Percentiles rank a stretch among this genome's conserved stretches.
phyloP scores from a whole-genome alignment of 2,113 vertebrate species.

The Brachionichthys hirsutus region DNA sequence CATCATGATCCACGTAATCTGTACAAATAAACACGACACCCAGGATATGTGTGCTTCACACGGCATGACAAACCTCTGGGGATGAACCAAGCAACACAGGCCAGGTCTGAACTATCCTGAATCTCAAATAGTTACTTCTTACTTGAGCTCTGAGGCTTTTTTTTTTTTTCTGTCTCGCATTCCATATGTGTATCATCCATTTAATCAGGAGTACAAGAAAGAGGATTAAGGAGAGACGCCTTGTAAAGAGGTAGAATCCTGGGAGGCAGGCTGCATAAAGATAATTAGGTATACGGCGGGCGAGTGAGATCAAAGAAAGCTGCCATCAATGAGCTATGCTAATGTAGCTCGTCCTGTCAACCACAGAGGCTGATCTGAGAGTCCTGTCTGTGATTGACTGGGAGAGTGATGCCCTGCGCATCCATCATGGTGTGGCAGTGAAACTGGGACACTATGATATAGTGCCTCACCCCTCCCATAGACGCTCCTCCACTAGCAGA shows the following conservation, averaged over 20 bases:
- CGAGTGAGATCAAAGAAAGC: conserved; percentile 60
- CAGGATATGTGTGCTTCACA: conserved; percentile 23
- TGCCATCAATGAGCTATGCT: conserved; percentile 66
- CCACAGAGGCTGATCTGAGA: conserved; percentile 48
- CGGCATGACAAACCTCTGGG: conserved; percentile 60
- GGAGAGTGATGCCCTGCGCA: conserved; percentile 18
- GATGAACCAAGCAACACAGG: conserved; percentile 36
- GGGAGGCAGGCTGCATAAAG: conserved; percentile 39
- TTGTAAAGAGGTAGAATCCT: conserved; percentile 45
- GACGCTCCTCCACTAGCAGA: conserved; percentile 10
- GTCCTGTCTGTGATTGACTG: conserved; percentile 43
- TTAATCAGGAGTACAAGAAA: conserved; percentile 34
- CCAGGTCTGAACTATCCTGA: conserved; percentile 19
- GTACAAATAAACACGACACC: conserved; percentile 34
- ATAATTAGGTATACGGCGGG: conserved; percentile 69
- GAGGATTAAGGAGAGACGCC: conserved; percentile 38
- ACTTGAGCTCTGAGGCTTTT: conserved; percentile 26
- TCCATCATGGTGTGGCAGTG: conserved; percentile 27
- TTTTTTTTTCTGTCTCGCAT: not conserved
- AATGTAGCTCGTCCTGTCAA: conserved; percentile 58
- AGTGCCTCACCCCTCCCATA: not conserved
- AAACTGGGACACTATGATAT: conserved; percentile 25
- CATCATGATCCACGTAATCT: conserved; percentile 30
- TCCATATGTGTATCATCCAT: conserved; percentile 46
- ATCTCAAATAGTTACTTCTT: conserved; percentile 20